Base-by-base conservation (phyloP, 2,797 vertebrate genomes). In the Lindbergichthys nudifrons region DNA sequence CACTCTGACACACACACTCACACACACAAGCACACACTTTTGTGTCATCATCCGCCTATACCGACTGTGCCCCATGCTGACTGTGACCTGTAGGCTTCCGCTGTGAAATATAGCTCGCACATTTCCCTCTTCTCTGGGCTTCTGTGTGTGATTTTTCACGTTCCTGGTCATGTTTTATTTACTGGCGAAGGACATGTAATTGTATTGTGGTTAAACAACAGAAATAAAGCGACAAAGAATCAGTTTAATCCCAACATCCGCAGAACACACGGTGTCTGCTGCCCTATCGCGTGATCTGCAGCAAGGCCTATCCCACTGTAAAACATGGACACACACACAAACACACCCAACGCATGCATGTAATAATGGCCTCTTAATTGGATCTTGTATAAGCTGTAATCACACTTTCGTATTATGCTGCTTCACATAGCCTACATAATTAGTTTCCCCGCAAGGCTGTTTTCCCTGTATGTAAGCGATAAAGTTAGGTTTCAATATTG, bases 81-180 rank as follows among this genome's bases (percentile, higher is more conserved):
- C 69, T 60, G 60, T 90, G 89, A 92, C 91, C 90, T 90, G 90
- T 91, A 84, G 75, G 75, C 91, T 91, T 92, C 90, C 88, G 90
- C 86, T 71, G 83, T 66, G 80, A 87, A 86, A 90, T 84, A 84
- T 89, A 92, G 90, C 69, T 43, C 65, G 64, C 68, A 30, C 13
- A 47, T 86, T 82, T 76, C 21, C 41, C 43, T 65, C 39, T 63
- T 73, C 70, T 66, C 19, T 84, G 53, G 57, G 36, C 23, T 36
- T 56, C 19, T 73, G 39, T 57, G 56, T 58, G 65, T 45, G 73
- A 26, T 32, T 75, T 58, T 19, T 12, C 32, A 41, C 14, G 23
- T 16, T 7, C 15, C 26, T 63, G 43, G 3, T 54, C 51, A 4
- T 54, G 50, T 59, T 73, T 73, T 61, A 11, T 59, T 64, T 67